Evolutionary conservation across 2,113 vertebrate genomes (phyloP).

Genomic region (Paramisgurnus dabryanus): DNA sequence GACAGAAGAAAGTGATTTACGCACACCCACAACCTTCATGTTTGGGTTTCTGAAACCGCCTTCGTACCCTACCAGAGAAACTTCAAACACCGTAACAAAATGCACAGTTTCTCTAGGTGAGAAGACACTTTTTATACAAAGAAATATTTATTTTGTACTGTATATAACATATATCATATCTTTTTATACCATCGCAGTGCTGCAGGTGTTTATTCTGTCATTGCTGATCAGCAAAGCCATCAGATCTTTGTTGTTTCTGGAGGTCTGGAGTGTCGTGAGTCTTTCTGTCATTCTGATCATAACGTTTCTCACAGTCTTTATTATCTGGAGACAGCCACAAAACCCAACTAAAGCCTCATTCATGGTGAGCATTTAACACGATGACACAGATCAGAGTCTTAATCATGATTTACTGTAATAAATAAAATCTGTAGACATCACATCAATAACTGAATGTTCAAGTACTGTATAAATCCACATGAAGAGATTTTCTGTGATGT

Average conservation of each 20-base stretch:
- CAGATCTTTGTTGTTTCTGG: slow-evolving; percentile 59
- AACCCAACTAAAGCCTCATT: slow-evolving; percentile 76
- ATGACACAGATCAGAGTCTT: too few species aligned
- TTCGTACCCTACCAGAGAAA: slow-evolving; percentile 58
- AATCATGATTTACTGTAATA: too few species aligned
- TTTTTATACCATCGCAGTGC: slow-evolving; percentile 60
- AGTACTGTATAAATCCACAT: too few species aligned
- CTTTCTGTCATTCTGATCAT: slow-evolving; percentile 64
- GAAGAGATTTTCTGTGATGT: too few species aligned
- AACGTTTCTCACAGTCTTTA: slow-evolving; percentile 60
- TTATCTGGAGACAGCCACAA: slow-evolving; percentile 83
- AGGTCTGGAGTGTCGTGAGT: slow-evolving; percentile 71
- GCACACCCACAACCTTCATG: slow-evolving; percentile 38
- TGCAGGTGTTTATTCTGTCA: slow-evolving; percentile 65
- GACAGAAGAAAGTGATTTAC: slow-evolving; percentile 48
- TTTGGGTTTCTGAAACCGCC: slow-evolving; percentile 66
- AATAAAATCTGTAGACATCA: too few species aligned
- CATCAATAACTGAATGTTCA: too few species aligned
- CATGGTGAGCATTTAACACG: slow-evolving; percentile 69
- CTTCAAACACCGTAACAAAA: slow-evolving; percentile 68
- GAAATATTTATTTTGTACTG: neutral
- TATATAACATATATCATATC: neutral
- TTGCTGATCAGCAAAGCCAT: slow-evolving; percentile 64
- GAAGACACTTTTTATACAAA: neutral
- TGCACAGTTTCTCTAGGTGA: slow-evolving; percentile 66